Evolutionary conservation across 1,140 invertebrate genomes (phyloP).

Genomic region (Drosophila auraria): DNA sequence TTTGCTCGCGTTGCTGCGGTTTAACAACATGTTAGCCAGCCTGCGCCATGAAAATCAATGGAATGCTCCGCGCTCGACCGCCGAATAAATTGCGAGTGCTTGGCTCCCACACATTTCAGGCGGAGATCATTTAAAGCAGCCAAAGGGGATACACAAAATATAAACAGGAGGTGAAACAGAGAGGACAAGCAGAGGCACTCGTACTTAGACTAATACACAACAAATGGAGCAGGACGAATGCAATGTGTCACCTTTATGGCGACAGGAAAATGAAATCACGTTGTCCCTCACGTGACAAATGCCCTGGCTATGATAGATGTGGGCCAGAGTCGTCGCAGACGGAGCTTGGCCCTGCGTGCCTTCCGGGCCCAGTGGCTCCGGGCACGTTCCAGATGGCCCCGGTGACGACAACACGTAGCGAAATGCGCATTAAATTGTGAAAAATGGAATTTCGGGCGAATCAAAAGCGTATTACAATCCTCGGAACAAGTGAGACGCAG

Average conservation of each 20-base stretch:
- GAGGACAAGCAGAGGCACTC: conserved; percentile 1
- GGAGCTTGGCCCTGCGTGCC: conserved; percentile 9
- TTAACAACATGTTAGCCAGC: conserved; percentile 57
- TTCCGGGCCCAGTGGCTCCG: conserved; percentile 32
- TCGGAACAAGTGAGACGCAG: conserved; percentile 70
- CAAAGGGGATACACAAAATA: neutral
- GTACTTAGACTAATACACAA: conserved; percentile 53
- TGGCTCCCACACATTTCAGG: neutral
- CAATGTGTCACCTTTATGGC: conserved; percentile 83
- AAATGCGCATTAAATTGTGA: conserved; percentile 83
- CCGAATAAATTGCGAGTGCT: conserved; percentile 47
- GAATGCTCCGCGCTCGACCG: conserved; percentile 34
- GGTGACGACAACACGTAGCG: conserved; percentile 79
- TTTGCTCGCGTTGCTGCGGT: conserved; percentile 58
- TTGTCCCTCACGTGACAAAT: conserved; percentile 82
- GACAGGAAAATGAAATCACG: conserved; percentile 83
- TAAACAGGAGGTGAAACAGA: conserved; percentile 5
- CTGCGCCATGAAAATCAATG: conserved; percentile 63
- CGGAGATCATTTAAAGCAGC: conserved; percentile 22
- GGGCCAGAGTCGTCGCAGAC: conserved; percentile 1
- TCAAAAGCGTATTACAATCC: conserved; percentile 79
- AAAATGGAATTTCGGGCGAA: conserved; percentile 82
- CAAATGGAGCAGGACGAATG: conserved; percentile 62
- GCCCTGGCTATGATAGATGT: conserved; percentile 76
- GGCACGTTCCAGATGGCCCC: conserved; percentile 71